Evolutionary conservation across 2,888 invertebrate genomes (phyloP).

Genomic region (Hipparchia sbordonii): DNA sequence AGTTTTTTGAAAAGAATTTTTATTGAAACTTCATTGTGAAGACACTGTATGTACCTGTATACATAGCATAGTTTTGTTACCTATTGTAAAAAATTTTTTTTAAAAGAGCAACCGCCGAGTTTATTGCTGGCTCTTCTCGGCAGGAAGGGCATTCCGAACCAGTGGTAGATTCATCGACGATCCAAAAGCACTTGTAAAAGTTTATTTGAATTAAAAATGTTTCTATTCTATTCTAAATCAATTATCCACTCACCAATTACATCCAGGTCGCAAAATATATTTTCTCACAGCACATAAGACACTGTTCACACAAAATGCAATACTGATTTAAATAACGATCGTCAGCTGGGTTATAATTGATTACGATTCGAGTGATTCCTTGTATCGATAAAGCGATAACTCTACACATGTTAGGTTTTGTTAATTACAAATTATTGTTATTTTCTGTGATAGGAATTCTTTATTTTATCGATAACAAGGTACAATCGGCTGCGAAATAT

Average conservation of each 20-base stretch:
- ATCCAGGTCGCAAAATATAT: constrained; percentile 9
- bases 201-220: no score
- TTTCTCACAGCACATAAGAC: constrained; percentile 5
- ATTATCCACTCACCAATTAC: constrained; percentile 14
- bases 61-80: no score
- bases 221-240: no score
- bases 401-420: constrained; percentile 31
- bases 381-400: constrained; percentile 20
- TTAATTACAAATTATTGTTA: constrained; percentile 34
- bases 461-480: constrained; percentile 8
- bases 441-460: constrained; percentile 22
- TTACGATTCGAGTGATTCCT: constrained; percentile 26
- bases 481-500: not conserved
- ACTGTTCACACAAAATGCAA: not conserved
- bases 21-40: no score
- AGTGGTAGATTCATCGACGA: no score
- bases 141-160: no score
- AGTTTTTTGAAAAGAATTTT: no score
- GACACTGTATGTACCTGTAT: no score
- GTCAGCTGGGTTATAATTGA: constrained; percentile 28
- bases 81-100: no score
- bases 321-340: constrained; percentile 7
- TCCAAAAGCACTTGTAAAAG: no score
- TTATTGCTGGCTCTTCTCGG: no score
- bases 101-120: no score